A percentile compares a stretch with the other conserved stretches of the same genome.
phyloP scores from a whole-genome alignment of 2,888 invertebrate genomes.

The Helobdella robusta region DNA sequence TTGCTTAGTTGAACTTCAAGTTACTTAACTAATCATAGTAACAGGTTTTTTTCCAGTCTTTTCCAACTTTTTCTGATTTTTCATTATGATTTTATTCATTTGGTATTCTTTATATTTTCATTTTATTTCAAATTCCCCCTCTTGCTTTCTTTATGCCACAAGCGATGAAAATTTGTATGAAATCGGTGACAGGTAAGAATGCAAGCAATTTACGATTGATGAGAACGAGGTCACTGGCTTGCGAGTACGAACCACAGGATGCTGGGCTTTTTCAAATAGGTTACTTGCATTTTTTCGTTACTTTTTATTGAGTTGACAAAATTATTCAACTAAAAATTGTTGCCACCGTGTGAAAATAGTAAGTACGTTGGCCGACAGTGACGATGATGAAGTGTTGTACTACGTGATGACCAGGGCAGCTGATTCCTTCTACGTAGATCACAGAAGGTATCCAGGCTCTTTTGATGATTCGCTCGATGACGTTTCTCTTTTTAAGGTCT shows the following conservation, averaged over 20 bases:
- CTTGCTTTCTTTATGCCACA: too few relatives aligned
- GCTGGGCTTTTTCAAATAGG: conserved; percentile 36
- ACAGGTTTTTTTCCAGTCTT: too few relatives aligned
- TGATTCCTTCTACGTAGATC: conserved; percentile 77
- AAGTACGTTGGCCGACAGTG: conserved; percentile 29
- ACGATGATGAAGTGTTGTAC: conserved; percentile 55
- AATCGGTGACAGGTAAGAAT: conserved; percentile 59
- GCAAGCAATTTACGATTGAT: conserved; percentile 69
- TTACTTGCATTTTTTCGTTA: conserved; percentile 28
- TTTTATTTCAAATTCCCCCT: too few relatives aligned
- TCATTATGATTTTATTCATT: too few relatives aligned
- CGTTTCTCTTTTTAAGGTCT: conserved; percentile 70
- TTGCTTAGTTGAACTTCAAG: too few relatives aligned
- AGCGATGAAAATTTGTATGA: too few relatives aligned
- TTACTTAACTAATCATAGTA: too few relatives aligned
- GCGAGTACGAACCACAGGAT: conserved; percentile 62
- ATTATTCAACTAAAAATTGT: not conserved
- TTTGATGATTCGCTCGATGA: conserved; percentile 74
- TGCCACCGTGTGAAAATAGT: conserved; percentile 27
- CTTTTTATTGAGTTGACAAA: too few relatives aligned
- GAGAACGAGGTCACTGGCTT: conserved; percentile 63
- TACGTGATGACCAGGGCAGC: conserved; percentile 82
- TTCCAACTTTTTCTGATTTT: too few relatives aligned
- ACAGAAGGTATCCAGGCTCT: conserved; percentile 73
- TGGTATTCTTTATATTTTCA: too few relatives aligned